Evolutionary conservation across 2,113 vertebrate species (phyloP).

Genomic region (Pleuronectes platessa): DNA sequence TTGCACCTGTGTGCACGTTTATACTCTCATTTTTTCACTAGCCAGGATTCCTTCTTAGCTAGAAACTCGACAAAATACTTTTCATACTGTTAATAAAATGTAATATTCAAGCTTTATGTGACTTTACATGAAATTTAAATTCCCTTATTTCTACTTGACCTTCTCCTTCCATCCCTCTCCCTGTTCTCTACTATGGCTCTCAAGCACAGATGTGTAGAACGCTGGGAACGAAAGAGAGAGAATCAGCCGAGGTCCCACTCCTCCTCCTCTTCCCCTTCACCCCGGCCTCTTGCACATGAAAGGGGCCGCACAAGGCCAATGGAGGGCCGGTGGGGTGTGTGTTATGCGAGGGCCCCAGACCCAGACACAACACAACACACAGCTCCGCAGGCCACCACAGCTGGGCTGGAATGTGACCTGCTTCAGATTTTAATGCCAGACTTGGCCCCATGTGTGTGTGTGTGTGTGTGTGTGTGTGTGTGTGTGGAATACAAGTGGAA

Average conservation of each 20-base stretch:
- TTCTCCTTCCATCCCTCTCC: slow-evolving; percentile 10
- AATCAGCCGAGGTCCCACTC: slow-evolving; percentile 55
- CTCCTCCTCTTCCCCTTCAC: slow-evolving; percentile 62
- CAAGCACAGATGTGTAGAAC: slow-evolving; percentile 64
- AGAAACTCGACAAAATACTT: neutral
- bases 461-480: slow-evolving; percentile 41
- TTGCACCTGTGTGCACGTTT: neutral
- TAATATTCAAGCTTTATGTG: neutral
- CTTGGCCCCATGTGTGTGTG: slow-evolving; percentile 46
- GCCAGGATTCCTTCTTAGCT: neutral
- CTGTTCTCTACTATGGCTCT: slow-evolving; percentile 45
- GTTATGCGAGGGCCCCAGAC: slow-evolving; percentile 81
- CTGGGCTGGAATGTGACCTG: slow-evolving; percentile 86
- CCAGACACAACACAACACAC: slow-evolving; percentile 87
- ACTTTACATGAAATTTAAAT: slow-evolving; percentile 12
- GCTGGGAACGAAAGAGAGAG: slow-evolving; percentile 46
- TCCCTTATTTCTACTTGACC: neutral
- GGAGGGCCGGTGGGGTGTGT: slow-evolving; percentile 74
- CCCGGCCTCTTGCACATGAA: slow-evolving; percentile 81
- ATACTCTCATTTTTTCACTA: neutral
- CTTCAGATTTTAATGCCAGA: slow-evolving; percentile 76
- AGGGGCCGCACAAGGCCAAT: slow-evolving; percentile 74
- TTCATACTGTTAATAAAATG: neutral
- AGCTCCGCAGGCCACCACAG: slow-evolving; percentile 80
- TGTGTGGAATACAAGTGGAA: slow-evolving; percentile 42